These are phyloP conservation scores for Paedocypris micromegethes DNA, from an alignment of 2,797 vertebrate genomes.

Conservation along the genomic window DNA sequence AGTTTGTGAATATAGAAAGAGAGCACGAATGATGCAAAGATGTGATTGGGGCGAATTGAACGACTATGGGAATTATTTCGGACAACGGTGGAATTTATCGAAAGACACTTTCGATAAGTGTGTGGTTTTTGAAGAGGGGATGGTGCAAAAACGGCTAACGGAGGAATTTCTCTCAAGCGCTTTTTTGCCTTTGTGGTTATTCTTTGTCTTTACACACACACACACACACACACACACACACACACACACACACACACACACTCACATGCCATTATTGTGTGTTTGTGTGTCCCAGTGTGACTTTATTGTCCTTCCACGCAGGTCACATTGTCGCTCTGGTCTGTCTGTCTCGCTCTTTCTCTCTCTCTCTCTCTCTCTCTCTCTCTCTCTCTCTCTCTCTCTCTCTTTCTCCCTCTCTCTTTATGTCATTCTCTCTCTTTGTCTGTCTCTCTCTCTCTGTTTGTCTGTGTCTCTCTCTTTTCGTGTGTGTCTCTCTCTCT, in stretches of 20 bases:
- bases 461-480: too few species aligned
- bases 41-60: too few species aligned
- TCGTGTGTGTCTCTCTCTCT: too few species aligned
- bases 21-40: too few species aligned
- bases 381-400: not conserved
- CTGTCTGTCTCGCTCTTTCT: constrained; percentile 3
- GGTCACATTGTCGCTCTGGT: constrained; percentile 11
- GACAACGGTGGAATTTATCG: too few species aligned
- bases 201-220: not conserved
- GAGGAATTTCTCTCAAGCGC: not conserved
- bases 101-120: too few species aligned
- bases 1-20: too few species aligned
- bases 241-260: too few species aligned
- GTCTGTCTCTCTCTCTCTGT: not conserved
- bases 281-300: not conserved
- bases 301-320: constrained; percentile 23
- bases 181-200: not conserved
- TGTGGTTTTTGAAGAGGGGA: not conserved
- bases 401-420: not conserved
- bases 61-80: too few species aligned
- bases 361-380: not conserved
- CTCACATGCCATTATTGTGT: not conserved
- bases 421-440: not conserved
- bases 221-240: too few species aligned
- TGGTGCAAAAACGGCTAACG: not conserved